Percentiles rank a stretch among this genome's conserved stretches.
Evolutionary conservation across 2,797 vertebrate species (phyloP).

Genomic region (Sebastes itinus): DNA sequence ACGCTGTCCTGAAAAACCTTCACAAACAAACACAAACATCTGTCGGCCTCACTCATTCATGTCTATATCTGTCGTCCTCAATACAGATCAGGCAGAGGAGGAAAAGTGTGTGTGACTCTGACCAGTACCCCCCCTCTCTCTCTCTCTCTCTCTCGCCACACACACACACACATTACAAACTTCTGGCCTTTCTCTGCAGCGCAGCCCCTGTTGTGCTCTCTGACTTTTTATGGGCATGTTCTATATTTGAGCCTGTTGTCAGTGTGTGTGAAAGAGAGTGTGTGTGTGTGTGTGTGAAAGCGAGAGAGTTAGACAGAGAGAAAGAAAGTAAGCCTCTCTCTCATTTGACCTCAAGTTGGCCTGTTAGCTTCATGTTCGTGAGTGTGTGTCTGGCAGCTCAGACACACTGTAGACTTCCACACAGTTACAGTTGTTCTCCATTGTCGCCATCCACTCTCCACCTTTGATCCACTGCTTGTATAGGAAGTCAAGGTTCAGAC

Average conservation of each 20-base stretch:
- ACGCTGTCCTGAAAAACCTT: not conserved
- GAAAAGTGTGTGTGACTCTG: slow-evolving; percentile 42
- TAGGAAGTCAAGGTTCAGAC: slow-evolving; percentile 39
- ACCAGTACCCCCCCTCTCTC: not conserved
- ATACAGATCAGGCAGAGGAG: slow-evolving; percentile 4
- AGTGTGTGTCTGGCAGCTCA: slow-evolving; percentile 30
- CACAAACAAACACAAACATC: slow-evolving; percentile 14
- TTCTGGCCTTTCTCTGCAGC: slow-evolving; percentile 70
- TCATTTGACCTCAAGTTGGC: slow-evolving; percentile 55
- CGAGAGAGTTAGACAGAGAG: slow-evolving; percentile 5
- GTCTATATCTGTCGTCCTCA: slow-evolving; percentile 31
- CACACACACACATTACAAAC: slow-evolving; percentile 50
- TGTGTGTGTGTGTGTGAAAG: slow-evolving; percentile 68
- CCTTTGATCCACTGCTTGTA: slow-evolving; percentile 54
- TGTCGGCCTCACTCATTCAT: not conserved
- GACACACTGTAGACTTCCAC: slow-evolving; percentile 13
- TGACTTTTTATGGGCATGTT: slow-evolving; percentile 99
- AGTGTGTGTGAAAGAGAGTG: slow-evolving; percentile 60
- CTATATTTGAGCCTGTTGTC: slow-evolving; percentile 94
- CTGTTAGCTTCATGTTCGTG: slow-evolving; percentile 46
- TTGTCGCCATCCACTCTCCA: slow-evolving; percentile 5
- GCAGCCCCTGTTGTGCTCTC: slow-evolving; percentile 79
- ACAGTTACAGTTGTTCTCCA: slow-evolving; percentile 12
- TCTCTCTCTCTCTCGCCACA: not conserved
- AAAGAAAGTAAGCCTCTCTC: slow-evolving; percentile 45